Base-by-base conservation (phyloP, 2,113 vertebrate species). In the Labeo rohita region DNA sequence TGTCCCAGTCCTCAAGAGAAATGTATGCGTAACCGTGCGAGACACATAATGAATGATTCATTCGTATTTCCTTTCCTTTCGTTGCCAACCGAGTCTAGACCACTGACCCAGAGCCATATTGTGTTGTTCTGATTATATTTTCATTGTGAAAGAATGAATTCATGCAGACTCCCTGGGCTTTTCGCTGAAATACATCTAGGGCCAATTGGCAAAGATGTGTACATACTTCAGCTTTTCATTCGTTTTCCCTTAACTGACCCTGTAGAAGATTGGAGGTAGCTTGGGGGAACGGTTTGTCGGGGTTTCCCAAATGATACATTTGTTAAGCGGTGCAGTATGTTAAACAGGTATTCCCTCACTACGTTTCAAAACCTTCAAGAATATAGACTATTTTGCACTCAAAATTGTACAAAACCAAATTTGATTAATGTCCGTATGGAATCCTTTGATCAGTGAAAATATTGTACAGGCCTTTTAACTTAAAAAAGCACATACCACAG, bases 141-240 rank as follows among this genome's bases (percentile, higher is more conserved):
- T 84, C 54, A 88, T 88, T 85, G 56, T 89, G 85, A 90, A 91
- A 88, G 86, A 68, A 34, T 90, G 88, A 89, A 87, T 91, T 90
- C 89, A 85, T 87, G 88, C 84, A 87, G 83, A 76, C 80, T 87
- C 66, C 79, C 75, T 13, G 23, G 16, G 63, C 63, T 45, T 87
- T 90, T 68, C 83, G 36, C 68, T 88, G 34, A 89, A 89, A 84
- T 21, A 23, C 84, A 90, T 75, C 70, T 81, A n/a, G 39, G 39
- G 91, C 92, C 91, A 92, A 80, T 87, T 91, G 91, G 89, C 89
- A 43, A 43, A 80, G 50, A 34, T 10, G 1, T 73, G 65, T 1
- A 43, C 87, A 89, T 90, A 85, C 61, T 90, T 91, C 12, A 34
- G 86, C 84, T 49, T 85, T 88, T 56, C 52, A 36, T 76, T 80